Percentiles rank a stretch among this genome's conserved stretches.
Evolutionary conservation across 2,888 invertebrate genomes (phyloP).

Genomic region (Athrips mouffetella): DNA sequence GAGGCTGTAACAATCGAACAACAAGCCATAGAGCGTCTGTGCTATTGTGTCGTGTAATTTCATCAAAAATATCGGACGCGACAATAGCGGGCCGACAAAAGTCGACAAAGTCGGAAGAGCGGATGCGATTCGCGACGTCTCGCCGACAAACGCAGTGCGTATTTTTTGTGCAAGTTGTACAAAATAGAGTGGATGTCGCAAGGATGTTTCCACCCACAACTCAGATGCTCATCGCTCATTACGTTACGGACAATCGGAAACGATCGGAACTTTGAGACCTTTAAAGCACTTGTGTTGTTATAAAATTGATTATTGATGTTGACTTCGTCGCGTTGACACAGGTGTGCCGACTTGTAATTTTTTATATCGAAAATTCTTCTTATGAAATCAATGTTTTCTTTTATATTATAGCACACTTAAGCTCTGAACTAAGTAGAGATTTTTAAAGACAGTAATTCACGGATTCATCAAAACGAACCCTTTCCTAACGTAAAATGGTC

Average conservation of each 20-base stretch:
- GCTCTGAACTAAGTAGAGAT: background rate
- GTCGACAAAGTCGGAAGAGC: conserved; percentile 77
- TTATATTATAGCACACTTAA: too few species aligned
- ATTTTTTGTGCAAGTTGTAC: conserved; percentile 53
- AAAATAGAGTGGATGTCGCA: conserved; percentile 57
- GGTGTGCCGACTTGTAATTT: conserved; percentile 50
- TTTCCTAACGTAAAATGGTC: conserved; percentile 35
- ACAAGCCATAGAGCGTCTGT: conserved; percentile 63
- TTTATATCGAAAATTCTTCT: conserved; percentile 7
- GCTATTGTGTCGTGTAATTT: conserved; percentile 73
- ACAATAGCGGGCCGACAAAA: conserved; percentile 69
- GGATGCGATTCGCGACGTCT: conserved; percentile 75
- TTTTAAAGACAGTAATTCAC: background rate
- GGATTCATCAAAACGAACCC: conserved; percentile 28
- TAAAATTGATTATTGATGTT: conserved; percentile 37
- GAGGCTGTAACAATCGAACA: conserved; percentile 71
- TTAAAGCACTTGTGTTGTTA: conserved; percentile 57
- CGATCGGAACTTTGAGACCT: conserved; percentile 62
- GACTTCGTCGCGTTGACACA: conserved; percentile 50
- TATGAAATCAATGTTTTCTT: too few species aligned
- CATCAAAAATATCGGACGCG: conserved; percentile 72
- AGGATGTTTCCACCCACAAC: conserved; percentile 78
- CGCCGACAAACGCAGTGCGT: conserved; percentile 55
- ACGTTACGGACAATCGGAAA: conserved; percentile 73
- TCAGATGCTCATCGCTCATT: conserved; percentile 69